Percentiles rank a stretch among this genome's conserved stretches.
These are phyloP conservation scores for Alexandromys fortis DNA, from an alignment of 2,113 vertebrate genomes.

Conservation along the genomic window DNA sequence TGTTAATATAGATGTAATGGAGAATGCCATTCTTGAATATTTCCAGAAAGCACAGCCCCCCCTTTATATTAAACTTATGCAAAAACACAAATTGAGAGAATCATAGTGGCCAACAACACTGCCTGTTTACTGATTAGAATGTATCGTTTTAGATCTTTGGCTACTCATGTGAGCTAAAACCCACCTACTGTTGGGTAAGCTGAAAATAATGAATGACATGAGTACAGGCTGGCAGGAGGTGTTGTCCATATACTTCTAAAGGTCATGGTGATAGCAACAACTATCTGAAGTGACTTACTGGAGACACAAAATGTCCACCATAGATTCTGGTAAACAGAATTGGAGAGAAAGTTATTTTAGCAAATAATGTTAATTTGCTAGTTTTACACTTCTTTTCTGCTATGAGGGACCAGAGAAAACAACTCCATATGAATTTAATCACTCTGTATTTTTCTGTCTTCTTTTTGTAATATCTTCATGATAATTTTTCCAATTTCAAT, in stretches of 20 bases:
- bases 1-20: not conserved
- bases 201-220: conserved; percentile 63
- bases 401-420: conserved; percentile 51
- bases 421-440: conserved; percentile 68
- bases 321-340: conserved; percentile 78
- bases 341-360: conserved; percentile 77
- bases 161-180: not conserved
- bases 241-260: conserved; percentile 71
- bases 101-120: not conserved
- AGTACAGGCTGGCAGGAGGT: conserved; percentile 58
- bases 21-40: not conserved
- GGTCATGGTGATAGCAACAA: conserved; percentile 71
- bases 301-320: conserved; percentile 76
- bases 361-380: conserved; percentile 65
- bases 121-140: not conserved
- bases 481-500: conserved; percentile 50
- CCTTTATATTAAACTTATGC: not conserved
- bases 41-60: not conserved
- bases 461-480: not conserved
- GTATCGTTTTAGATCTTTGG: conserved; percentile 23
- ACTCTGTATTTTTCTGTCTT: conserved; percentile 62
- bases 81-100: not conserved
- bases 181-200: not conserved
- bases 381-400: conserved; percentile 57
- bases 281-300: conserved; percentile 75